phyloP scores from a whole-genome alignment of 1,140 invertebrate species.

The Meloidogyne exigua region DNA sequence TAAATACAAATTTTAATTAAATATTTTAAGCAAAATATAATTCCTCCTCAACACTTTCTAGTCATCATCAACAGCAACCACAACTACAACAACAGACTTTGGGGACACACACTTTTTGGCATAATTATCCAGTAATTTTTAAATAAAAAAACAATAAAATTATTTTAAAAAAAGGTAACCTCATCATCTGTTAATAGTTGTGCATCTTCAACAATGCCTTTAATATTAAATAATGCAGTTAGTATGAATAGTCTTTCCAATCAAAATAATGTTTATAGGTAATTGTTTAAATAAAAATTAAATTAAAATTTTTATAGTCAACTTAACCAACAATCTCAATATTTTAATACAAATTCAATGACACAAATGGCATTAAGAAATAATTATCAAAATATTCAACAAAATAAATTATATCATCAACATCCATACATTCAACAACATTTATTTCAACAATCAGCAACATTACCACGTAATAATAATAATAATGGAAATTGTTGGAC shows the following conservation, averaged over 20 bases:
- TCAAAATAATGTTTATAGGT: not conserved
- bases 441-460: not conserved
- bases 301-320: not conserved
- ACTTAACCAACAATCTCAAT: not conserved
- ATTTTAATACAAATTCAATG: not conserved
- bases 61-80: not conserved
- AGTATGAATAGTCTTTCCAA: constrained; percentile 13
- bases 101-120: not conserved
- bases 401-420: constrained; percentile 2
- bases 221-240: constrained; percentile 14
- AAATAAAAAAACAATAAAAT: not conserved
- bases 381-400: not conserved
- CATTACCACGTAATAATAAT: not conserved
- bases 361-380: not conserved
- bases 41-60: constrained; percentile 6
- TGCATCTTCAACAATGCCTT: constrained; percentile 19
- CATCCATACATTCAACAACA: not conserved
- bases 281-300: not conserved
- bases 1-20: not conserved
- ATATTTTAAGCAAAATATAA: not conserved
- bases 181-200: not conserved
- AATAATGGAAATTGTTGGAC: not conserved
- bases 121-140: not conserved
- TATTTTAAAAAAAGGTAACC: not conserved
- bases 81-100: not conserved